phyloP scores from a whole-genome alignment of 2,113 vertebrate species.

The Thalassoma bifasciatum region DNA sequence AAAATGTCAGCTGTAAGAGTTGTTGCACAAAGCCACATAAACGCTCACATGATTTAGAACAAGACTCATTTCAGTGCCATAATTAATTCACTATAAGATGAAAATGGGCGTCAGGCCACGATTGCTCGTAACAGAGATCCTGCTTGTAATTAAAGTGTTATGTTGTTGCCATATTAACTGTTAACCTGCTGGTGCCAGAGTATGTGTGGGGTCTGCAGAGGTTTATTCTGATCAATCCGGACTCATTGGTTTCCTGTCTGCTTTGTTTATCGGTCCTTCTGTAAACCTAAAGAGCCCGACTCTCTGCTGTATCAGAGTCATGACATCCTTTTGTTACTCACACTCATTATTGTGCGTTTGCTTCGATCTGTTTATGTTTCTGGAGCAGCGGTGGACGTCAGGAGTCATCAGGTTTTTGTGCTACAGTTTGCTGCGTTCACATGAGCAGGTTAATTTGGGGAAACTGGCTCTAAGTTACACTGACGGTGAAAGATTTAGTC shows the following conservation, averaged over 20 bases:
- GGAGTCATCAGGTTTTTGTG: not conserved
- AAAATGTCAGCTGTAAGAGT: too few species aligned
- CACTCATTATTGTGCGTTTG: not conserved
- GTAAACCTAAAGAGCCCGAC: not conserved
- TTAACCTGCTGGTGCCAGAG: not conserved
- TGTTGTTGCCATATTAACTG: not conserved
- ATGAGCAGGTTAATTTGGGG: not conserved
- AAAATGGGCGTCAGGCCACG: too few species aligned
- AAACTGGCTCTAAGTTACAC: slow-evolving; percentile 15
- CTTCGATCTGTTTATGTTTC: not conserved
- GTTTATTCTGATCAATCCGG: too few species aligned
- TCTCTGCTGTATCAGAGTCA: not conserved
- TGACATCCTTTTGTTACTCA: not conserved
- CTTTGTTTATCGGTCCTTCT: not conserved
- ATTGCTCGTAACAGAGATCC: too few species aligned
- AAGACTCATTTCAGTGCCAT: too few species aligned
- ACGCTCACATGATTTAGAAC: too few species aligned
- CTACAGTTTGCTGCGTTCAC: not conserved
- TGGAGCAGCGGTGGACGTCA: slow-evolving; percentile 16
- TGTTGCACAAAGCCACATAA: too few species aligned
- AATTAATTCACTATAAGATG: too few species aligned
- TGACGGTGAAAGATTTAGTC: not conserved
- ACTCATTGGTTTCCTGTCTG: too few species aligned
- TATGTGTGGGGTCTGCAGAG: too few species aligned
- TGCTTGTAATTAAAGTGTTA: too few species aligned